Conservation (phyloP, 2,888 invertebrate species). For the Ochropacha duplaris region DNA sequence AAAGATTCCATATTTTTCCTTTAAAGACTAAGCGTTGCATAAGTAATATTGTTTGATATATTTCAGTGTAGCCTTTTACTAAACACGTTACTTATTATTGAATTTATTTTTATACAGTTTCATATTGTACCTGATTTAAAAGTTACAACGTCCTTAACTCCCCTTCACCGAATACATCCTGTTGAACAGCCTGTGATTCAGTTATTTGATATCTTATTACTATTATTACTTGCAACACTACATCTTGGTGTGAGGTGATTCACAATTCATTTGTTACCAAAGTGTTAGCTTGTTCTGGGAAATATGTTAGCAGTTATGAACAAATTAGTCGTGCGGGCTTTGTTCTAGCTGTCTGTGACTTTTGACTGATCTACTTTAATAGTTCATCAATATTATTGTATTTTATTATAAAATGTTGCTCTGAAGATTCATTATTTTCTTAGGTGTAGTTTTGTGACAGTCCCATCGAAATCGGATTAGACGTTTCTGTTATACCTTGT, state of each 20-base stretch:
- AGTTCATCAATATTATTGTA: no score
- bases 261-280: slow-evolving; percentile 7
- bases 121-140: slow-evolving; percentile 1
- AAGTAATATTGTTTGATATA: not conserved
- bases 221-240: not conserved
- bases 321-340: not conserved
- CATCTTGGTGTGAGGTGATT: slow-evolving; percentile 11
- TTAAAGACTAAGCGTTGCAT: not conserved
- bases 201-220: not conserved
- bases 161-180: slow-evolving; percentile 18
- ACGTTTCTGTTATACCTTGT: no score
- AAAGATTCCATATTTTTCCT: not conserved
- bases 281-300: slow-evolving; percentile 13
- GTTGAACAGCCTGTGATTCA: slow-evolving; percentile 16
- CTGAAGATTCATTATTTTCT: no score
- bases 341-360: not conserved
- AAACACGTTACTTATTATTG: slow-evolving; percentile 2
- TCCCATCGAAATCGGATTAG: no score
- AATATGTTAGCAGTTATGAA: slow-evolving; percentile 6
- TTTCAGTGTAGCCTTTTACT: not conserved
- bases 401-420: no score
- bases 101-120: slow-evolving; percentile 6
- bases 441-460: no score
- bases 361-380: not conserved
- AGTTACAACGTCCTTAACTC: slow-evolving; percentile 5